These are phyloP conservation scores for Hepsetus odoe DNA, from an alignment of 2,113 vertebrate genomes.

Conservation along the genomic window DNA sequence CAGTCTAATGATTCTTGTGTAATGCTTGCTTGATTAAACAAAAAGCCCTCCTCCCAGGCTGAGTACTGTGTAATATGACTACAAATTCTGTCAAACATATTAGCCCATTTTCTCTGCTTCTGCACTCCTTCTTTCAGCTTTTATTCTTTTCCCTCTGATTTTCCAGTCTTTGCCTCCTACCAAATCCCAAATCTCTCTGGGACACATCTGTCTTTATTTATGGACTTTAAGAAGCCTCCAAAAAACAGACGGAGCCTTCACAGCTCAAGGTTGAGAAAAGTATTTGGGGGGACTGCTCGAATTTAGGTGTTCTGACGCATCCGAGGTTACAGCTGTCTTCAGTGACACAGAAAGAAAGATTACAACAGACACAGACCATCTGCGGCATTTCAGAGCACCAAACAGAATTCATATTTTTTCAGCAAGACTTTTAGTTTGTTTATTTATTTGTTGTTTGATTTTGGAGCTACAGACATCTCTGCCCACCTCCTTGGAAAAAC, in stretches of 20 bases:
- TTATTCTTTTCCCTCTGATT: background rate
- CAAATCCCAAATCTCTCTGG: background rate
- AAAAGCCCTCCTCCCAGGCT: background rate
- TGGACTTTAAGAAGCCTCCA: slow-evolving; percentile 14
- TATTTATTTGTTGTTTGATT: too few relatives aligned
- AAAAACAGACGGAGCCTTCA: slow-evolving; percentile 12
- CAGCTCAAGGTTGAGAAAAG: slow-evolving; percentile 7
- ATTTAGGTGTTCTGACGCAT: slow-evolving; percentile 26
- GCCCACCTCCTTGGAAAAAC: too few relatives aligned
- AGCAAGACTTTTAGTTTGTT: too few relatives aligned
- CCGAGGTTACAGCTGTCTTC: slow-evolving; percentile 23
- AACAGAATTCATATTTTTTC: too few relatives aligned
- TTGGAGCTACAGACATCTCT: too few relatives aligned
- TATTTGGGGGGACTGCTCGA: background rate
- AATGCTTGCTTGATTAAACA: background rate
- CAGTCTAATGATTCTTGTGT: slow-evolving; percentile 4
- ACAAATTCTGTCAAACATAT: background rate
- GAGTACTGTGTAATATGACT: slow-evolving; percentile 7
- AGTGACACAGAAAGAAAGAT: background rate
- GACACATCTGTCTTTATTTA: slow-evolving; percentile 17
- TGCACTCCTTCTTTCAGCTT: slow-evolving; percentile 1
- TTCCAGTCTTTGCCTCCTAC: background rate
- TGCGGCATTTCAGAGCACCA: background rate
- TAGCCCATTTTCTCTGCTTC: background rate
- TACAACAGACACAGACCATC: background rate